A percentile compares a stretch with the other conserved stretches of the same genome.
These are phyloP conservation scores for Eupithecia abbreviata DNA, from an alignment of 2,888 invertebrate species.

Conservation along the genomic window DNA sequence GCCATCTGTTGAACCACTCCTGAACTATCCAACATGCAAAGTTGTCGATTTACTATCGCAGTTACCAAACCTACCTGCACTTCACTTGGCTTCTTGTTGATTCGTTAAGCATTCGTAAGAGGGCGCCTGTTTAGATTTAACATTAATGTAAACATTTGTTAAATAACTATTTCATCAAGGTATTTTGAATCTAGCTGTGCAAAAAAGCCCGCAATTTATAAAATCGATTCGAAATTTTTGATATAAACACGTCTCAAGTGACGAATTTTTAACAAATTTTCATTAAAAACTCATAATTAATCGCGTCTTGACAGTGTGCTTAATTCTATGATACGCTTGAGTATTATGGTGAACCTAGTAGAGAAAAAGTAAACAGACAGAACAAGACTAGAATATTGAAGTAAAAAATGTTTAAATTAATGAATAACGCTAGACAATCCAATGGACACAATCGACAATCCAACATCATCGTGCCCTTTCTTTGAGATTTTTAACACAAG, in stretches of 20 bases:
- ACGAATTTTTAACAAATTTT: too few species aligned
- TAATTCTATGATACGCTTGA: too few species aligned
- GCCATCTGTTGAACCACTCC: not conserved
- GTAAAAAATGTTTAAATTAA: not conserved
- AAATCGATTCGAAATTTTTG: too few species aligned
- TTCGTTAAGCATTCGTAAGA: not conserved
- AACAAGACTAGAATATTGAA: not conserved
- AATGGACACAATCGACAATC: too few species aligned
- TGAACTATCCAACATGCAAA: not conserved
- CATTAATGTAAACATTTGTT: not conserved
- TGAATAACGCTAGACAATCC: too few species aligned
- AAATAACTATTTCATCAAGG: not conserved
- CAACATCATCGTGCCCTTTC: too few species aligned
- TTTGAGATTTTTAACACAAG: too few species aligned
- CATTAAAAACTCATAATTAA: too few species aligned
- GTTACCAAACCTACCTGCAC: not conserved
- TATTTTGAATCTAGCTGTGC: not conserved
- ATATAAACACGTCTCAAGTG: too few species aligned
- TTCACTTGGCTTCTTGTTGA: not conserved
- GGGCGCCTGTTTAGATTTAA: not conserved
- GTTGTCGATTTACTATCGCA: not conserved
- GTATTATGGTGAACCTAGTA: not conserved
- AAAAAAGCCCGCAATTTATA: not conserved
- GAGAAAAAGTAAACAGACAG: not conserved
- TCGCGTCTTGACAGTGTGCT: too few species aligned